Evolutionary conservation across 2,113 vertebrate species (phyloP).

Genomic region (Leptodactylus fuscus): DNA sequence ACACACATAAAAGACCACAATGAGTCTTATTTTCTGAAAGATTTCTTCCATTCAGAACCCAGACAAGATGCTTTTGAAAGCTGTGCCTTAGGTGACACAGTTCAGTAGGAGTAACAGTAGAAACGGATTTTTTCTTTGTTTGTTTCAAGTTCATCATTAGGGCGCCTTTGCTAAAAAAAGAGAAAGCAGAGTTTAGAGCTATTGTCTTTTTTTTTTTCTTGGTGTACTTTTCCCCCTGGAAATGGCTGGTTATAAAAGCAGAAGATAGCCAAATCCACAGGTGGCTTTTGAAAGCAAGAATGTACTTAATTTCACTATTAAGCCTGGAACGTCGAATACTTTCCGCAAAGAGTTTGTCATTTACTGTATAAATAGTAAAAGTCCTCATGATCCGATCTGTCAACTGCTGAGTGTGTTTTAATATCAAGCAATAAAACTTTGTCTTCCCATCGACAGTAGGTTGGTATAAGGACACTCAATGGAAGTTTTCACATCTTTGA

Average conservation of each 20-base stretch:
- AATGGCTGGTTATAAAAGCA: constrained; percentile 57
- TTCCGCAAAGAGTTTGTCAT: constrained; percentile 61
- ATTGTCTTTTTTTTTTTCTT: constrained; percentile 33
- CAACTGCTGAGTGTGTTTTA: background rate
- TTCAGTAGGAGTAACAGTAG: constrained; percentile 62
- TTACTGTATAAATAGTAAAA: constrained; percentile 58
- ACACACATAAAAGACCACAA: constrained; percentile 39
- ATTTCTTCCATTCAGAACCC: constrained; percentile 51
- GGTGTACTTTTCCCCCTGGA: background rate
- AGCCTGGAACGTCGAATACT: constrained; percentile 58
- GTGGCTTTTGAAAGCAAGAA: constrained; percentile 56
- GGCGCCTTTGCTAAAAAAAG: constrained; percentile 49
- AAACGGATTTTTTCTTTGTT: constrained; percentile 64
- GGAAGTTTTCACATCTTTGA: background rate
- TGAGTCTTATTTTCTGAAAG: constrained; percentile 58
- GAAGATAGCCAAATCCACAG: constrained; percentile 62
- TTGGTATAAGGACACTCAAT: background rate
- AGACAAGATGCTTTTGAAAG: constrained; percentile 58
- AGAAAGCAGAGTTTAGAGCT: constrained; percentile 29
- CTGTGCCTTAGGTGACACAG: constrained; percentile 61
- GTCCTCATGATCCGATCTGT: constrained; percentile 5
- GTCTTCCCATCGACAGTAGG: background rate
- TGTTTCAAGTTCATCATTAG: constrained; percentile 63
- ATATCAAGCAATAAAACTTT: background rate
- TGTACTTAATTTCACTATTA: constrained; percentile 64